Evolutionary conservation across 2,797 vertebrate species (phyloP).

Genomic region (Crypturellus tataupa): DNA sequence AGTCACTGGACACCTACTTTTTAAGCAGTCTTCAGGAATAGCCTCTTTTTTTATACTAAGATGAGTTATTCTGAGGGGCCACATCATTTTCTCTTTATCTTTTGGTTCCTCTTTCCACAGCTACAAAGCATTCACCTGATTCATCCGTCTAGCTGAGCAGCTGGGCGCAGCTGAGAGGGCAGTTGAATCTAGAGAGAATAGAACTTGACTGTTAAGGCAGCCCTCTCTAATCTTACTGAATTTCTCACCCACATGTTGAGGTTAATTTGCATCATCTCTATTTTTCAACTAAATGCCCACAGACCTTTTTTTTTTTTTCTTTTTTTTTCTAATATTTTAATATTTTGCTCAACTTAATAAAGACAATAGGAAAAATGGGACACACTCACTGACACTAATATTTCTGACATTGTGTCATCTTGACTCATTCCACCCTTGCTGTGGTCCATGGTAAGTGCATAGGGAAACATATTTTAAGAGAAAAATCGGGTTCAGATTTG

Average conservation of each 20-base stretch:
- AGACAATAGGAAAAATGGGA: not conserved
- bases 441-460: not conserved
- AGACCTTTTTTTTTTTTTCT: not conserved
- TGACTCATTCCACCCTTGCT: rapidly evolving
- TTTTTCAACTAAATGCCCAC: not conserved
- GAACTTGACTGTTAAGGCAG: not conserved
- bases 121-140: not conserved
- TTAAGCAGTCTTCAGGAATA: not conserved
- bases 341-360: not conserved
- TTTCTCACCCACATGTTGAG: not conserved
- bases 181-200: not conserved
- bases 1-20: not conserved
- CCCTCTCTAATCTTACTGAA: not conserved
- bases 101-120: not conserved
- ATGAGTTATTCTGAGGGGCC: not conserved
- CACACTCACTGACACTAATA: not conserved
- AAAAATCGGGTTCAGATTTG: not conserved
- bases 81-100: not conserved
- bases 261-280: not conserved
- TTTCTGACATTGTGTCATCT: rapidly evolving
- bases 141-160: not conserved
- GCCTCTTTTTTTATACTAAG: not conserved
- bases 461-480: not conserved
- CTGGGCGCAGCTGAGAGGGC: not conserved
- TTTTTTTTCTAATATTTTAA: not conserved